These are phyloP conservation scores for Crotalus horridus DNA, from an alignment of 2,113 vertebrate species.

Conservation along the genomic window DNA sequence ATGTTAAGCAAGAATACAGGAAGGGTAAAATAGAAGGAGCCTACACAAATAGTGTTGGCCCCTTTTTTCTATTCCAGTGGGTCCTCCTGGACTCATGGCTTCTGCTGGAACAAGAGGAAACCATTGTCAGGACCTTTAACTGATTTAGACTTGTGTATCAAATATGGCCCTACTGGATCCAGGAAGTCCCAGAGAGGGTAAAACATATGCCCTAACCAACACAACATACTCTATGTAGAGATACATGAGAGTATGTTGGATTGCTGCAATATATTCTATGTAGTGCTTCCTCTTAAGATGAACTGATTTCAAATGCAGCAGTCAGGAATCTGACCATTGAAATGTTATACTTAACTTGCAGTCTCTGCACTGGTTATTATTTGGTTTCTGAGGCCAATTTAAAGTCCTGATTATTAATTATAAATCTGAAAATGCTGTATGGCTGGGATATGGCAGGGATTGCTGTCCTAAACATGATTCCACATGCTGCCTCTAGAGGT, in stretches of 20 bases:
- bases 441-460: neutral
- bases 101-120: neutral
- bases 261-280: neutral
- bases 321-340: neutral
- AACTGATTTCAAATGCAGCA: neutral
- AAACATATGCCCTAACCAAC: neutral
- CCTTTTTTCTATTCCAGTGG: neutral
- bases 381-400: neutral
- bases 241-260: too few species aligned
- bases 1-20: neutral
- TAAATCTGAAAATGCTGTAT: neutral
- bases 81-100: neutral
- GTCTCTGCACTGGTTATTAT: neutral
- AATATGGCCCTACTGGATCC: neutral
- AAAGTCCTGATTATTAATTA: neutral
- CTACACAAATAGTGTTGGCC: neutral
- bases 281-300: neutral
- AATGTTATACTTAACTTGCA: neutral
- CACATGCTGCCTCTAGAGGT: neutral
- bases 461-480: neutral
- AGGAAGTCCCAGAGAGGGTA: neutral
- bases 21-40: neutral
- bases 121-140: neutral
- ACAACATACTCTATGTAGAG: neutral
- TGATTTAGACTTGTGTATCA: neutral